Conservation (phyloP, 2,888 invertebrate species). For the Nephrotoma appendiculata region DNA sequence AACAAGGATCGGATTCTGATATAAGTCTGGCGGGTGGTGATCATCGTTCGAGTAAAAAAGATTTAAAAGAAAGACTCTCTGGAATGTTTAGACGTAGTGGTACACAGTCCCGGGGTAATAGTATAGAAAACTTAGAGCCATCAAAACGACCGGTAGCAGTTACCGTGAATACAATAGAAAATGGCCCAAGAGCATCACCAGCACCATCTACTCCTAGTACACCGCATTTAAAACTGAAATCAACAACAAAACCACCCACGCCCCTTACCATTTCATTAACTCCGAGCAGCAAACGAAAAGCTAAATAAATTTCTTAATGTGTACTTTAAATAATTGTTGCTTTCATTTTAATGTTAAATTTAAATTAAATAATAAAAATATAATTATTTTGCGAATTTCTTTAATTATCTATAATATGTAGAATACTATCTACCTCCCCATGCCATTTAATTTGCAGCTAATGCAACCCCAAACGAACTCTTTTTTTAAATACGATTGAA, state of each 20-base stretch:
- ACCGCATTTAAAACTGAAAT: neutral
- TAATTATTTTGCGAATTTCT: neutral
- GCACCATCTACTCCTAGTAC: neutral
- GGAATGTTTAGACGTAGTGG: conserved; percentile 65
- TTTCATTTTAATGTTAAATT: neutral
- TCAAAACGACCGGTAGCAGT: conserved; percentile 39
- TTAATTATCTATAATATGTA: neutral
- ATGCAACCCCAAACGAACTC: neutral
- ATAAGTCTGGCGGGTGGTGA: conserved; percentile 51
- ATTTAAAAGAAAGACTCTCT: conserved; percentile 63
- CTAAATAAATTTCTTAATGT: neutral
- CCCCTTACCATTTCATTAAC: neutral
- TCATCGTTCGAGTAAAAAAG: conserved; percentile 48
- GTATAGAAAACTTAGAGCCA: conserved; percentile 30
- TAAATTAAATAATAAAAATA: neutral
- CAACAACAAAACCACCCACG: conserved; percentile 1
- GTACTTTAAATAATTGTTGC: neutral
- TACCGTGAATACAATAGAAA: conserved; percentile 13
- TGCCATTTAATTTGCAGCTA: neutral
- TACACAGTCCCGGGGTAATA: conserved; percentile 50
- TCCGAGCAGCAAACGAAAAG: neutral
- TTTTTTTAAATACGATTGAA: neutral
- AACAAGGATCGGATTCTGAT: conserved; percentile 56
- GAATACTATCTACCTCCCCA: neutral
- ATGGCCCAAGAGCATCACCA: neutral